phyloP scores from a whole-genome alignment of 2,888 invertebrate species.

The Crematogaster levior region DNA sequence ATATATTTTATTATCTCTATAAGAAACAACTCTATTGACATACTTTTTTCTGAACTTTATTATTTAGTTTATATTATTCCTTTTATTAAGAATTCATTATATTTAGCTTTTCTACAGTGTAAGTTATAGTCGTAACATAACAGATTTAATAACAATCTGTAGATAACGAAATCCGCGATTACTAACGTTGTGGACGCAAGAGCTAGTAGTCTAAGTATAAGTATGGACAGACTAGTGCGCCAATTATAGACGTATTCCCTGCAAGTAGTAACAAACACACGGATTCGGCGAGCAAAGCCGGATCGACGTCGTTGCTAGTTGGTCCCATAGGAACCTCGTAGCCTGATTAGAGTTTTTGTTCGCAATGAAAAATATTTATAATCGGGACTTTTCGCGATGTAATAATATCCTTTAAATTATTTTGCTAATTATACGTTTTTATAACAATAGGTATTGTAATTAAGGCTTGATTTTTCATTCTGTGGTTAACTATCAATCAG shows the following conservation, averaged over 20 bases:
- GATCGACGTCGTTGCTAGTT: slow-evolving; percentile 64
- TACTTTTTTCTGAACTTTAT: background rate
- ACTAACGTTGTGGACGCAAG: background rate
- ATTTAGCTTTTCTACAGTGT: background rate
- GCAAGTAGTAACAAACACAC: slow-evolving; percentile 20
- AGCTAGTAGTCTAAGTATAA: slow-evolving; percentile 19
- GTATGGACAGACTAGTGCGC: background rate
- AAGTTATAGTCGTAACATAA: background rate
- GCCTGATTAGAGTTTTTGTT: slow-evolving; percentile 16
- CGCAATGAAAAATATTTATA: slow-evolving; percentile 21
- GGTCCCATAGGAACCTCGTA: slow-evolving; percentile 65
- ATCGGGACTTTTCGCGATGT: background rate
- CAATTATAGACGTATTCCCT: slow-evolving; percentile 39
- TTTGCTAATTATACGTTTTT: slow-evolving; percentile 11
- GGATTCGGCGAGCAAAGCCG: slow-evolving; percentile 15
- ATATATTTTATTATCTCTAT: background rate
- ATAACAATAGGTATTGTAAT: background rate
- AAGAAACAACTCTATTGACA: background rate
- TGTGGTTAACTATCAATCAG: no score
- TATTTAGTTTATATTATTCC: background rate
- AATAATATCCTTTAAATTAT: slow-evolving; percentile 8
- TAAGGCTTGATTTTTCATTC: background rate
- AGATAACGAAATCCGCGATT: background rate
- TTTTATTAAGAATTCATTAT: slow-evolving; percentile 6
- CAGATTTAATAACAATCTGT: slow-evolving; percentile 11